phyloP scores from a whole-genome alignment of 2,113 vertebrate species.

The Syrmaticus mikado region DNA sequence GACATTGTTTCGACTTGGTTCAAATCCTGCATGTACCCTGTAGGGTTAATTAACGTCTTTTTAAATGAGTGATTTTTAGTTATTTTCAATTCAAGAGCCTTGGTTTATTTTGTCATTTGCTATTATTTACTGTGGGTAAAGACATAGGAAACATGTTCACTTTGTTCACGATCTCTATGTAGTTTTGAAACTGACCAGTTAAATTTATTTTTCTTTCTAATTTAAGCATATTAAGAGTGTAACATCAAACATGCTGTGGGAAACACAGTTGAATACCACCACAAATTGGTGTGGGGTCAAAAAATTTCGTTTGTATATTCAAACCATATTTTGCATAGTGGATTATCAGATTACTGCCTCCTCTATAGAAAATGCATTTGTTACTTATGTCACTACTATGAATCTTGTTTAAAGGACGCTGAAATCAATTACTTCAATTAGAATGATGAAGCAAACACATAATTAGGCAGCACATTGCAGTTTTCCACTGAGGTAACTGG shows the following conservation, averaged over 20 bases:
- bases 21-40: constrained; percentile 59
- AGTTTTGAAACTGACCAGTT: not conserved
- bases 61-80: constrained; percentile 20
- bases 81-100: constrained; percentile 29
- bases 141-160: not conserved
- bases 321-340: not conserved
- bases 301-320: not conserved
- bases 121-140: not conserved
- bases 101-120: constrained; percentile 15
- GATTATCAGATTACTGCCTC: not conserved
- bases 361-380: not conserved
- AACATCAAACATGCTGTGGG: not conserved
- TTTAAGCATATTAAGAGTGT: not conserved
- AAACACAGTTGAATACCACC: not conserved
- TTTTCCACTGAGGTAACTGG: constrained; percentile 6
- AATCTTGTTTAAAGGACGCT: constrained; percentile 1
- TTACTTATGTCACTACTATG: not conserved
- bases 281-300: not conserved
- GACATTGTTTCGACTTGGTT: constrained; percentile 68
- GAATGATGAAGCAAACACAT: constrained; percentile 7
- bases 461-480: constrained; percentile 15
- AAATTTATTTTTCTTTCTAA: not conserved
- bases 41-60: constrained; percentile 71
- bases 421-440: constrained; percentile 39
- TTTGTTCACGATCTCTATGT: not conserved